These are phyloP conservation scores for Trachemys scripta DNA, from an alignment of 2,113 vertebrate genomes.

Conservation along the genomic window DNA sequence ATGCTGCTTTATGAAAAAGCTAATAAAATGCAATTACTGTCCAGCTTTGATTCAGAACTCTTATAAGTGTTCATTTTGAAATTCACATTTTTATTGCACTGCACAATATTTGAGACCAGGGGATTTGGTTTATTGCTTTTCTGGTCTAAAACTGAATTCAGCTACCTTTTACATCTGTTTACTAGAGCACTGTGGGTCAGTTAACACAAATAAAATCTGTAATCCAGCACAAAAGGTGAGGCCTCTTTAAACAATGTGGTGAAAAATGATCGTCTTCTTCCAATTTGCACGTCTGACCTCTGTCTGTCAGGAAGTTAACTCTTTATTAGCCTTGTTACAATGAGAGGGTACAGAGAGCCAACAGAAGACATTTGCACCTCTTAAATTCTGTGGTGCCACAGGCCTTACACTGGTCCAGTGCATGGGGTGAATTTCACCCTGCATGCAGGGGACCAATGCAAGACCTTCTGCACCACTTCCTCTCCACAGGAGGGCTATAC, in stretches of 20 bases:
- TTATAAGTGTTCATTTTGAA: constrained; percentile 52
- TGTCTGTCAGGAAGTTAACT: constrained; percentile 30
- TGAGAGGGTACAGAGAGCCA: neutral
- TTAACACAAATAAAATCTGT: constrained; percentile 69
- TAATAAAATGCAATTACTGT: constrained; percentile 73
- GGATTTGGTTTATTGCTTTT: constrained; percentile 74
- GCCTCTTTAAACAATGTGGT: constrained; percentile 40
- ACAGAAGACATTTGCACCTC: neutral
- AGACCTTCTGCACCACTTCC: neutral
- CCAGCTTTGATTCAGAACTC: constrained; percentile 68
- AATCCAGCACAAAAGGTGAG: constrained; percentile 22
- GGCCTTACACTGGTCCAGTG: neutral
- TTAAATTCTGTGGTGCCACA: neutral
- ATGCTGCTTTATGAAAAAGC: constrained; percentile 45
- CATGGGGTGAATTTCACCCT: neutral
- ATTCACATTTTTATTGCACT: constrained; percentile 57
- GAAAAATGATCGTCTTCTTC: constrained; percentile 51
- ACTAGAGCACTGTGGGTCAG: constrained; percentile 26
- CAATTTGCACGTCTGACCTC: constrained; percentile 33
- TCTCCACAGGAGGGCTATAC: constrained; percentile 16
- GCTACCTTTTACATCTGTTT: constrained; percentile 61
- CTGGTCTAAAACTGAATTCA: constrained; percentile 66
- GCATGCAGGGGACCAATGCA: neutral
- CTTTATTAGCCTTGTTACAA: constrained; percentile 15
- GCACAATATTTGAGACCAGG: constrained; percentile 29